Base-by-base conservation (phyloP, 1,140 invertebrate genomes). In the Diachasma alloeum region DNA sequence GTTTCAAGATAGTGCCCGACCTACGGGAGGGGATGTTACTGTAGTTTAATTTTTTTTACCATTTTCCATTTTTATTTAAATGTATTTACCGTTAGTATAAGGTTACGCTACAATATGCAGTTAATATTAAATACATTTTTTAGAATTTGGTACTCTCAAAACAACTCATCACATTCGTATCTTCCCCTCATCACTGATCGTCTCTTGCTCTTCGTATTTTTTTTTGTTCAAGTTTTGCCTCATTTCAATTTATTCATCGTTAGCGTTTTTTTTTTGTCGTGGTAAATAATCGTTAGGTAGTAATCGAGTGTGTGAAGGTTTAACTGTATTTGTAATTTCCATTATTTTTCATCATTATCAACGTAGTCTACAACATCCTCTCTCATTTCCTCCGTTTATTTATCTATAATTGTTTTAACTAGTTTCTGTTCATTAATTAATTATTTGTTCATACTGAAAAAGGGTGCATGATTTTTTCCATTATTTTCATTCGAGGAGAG, bases 121-220 rank as follows among this genome's bases (percentile, higher is more conserved):
- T 84, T 83, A 83, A 82, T 84, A 84, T 86, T 87, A 86, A 87
- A 87, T 87, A 87, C 81, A 86, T 87, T 87, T 77, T 78, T 88
- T 88, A 88, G 87, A 88, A 88, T 88, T 88, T 88, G 86, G 84
- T 88, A 88, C 87, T 88, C 85, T 87, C 82, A 82, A 86, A 84
- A 84, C 79, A 83, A 80, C 81, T 81, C 81, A 77, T 80, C 79
- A 70, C 75, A 53, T 46, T 37, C 24, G 24, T 75, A 46, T 24
- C 63, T 69, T 19, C 44, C 68, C 36, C 31, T 31, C 26, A 68
- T 3, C 10, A 26, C 59, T 39, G 67, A 42, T 42, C 36, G 36
- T 42, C n/a, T 68, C 13, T 69, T 39, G 31, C 19, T 69, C 1
- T n/a, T 63, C 24, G 8, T 31, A 31, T 26, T 26, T 9, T 31